Percentiles rank a stretch among this genome's conserved stretches.
Conservation (phyloP, 2,797 vertebrate species). For the Intellagama lesueurii region DNA sequence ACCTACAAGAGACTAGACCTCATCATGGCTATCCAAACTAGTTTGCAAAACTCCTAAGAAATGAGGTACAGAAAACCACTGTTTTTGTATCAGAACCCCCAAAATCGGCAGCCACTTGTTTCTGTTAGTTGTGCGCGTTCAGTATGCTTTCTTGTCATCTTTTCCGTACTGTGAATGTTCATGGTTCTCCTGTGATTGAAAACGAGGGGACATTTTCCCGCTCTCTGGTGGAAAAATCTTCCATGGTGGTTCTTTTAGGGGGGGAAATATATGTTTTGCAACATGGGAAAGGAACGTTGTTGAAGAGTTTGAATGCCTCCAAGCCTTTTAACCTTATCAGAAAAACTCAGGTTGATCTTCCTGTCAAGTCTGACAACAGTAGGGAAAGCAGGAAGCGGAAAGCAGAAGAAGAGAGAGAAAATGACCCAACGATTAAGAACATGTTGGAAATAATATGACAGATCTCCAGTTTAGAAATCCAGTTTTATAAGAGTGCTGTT, state of each 20-base stretch:
- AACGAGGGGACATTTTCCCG: neutral
- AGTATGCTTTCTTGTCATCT: neutral
- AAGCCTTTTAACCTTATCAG: constrained; percentile 75
- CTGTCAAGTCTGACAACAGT: constrained; percentile 63
- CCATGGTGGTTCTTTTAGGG: constrained; percentile 58
- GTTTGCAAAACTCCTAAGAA: no score
- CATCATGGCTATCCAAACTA: no score
- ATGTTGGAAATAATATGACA: constrained; percentile 39
- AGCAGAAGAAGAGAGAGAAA: constrained; percentile 59
- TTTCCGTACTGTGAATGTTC: neutral
- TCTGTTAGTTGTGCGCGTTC: neutral
- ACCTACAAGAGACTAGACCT: no score
- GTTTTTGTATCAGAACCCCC: no score
- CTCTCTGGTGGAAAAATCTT: constrained; percentile 39
- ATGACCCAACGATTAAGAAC: constrained; percentile 51
- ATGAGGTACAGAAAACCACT: no score
- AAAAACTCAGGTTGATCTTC: constrained; percentile 63
- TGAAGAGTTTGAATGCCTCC: constrained; percentile 61
- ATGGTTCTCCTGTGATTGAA: constrained; percentile 9
- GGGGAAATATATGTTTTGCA: constrained; percentile 52
- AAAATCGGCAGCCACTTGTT: neutral
- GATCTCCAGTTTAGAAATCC: constrained; percentile 25
- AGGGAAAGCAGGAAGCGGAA: constrained; percentile 57
- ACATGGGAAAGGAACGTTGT: constrained; percentile 52
- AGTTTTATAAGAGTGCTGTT: constrained; percentile 33